phyloP scores from a whole-genome alignment of 2,797 vertebrate species.

The Sitta carolinensis region DNA sequence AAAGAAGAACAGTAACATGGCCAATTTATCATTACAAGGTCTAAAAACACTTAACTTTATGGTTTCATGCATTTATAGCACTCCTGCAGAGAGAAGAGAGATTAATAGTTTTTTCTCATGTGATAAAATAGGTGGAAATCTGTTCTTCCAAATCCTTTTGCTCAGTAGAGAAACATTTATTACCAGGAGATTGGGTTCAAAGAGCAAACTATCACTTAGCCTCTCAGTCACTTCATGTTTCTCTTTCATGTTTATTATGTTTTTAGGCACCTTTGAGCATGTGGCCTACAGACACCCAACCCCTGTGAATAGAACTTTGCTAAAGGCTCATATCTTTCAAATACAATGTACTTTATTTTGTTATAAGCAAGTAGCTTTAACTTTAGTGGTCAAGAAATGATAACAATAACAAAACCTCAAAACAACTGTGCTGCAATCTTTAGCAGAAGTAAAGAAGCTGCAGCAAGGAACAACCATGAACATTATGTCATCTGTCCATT shows the following conservation, averaged over 20 bases:
- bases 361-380: background rate
- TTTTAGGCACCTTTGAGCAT: background rate
- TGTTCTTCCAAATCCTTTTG: background rate
- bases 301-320: background rate
- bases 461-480: background rate
- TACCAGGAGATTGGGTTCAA: background rate
- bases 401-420: background rate
- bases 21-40: conserved; percentile 24
- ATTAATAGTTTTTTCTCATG: conserved; percentile 3
- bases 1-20: background rate
- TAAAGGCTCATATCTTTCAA: background rate
- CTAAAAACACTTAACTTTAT: conserved; percentile 23
- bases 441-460: background rate
- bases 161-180: background rate
- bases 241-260: background rate
- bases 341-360: background rate
- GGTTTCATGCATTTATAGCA: conserved; percentile 5
- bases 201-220: background rate
- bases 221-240: background rate
- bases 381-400: background rate
- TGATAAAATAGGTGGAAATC: conserved; percentile 9
- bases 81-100: background rate
- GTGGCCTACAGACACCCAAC: background rate
- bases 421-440: background rate
- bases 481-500: conserved; percentile 36